Evolutionary conservation across 2,888 invertebrate species (phyloP), one percentile per base, ranked within the genome.

Genomic region (Griposia aprilina): DNA sequence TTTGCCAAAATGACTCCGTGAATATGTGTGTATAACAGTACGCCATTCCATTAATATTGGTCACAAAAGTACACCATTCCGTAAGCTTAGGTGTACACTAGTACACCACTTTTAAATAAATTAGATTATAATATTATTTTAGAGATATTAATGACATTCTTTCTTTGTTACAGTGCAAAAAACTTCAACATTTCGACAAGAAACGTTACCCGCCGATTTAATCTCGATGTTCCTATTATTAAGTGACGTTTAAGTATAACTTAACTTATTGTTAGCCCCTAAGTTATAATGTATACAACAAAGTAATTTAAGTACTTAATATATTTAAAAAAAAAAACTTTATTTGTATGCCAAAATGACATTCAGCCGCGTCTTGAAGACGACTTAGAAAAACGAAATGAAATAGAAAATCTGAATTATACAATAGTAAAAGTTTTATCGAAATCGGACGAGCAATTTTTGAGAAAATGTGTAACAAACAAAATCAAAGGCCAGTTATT

Each of bases 171-270:
- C 86, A 89, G 85, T 66, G 76, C 80, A 65, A 55, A 77, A 76
- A 55, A 15, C 20, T 50, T 48, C 66, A 59, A 65, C 73, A 30
- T 69, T 74, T 83, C 78, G 84, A 91, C 82, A 82, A 88, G 86
- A 84, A 85, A 87, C 86, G 89, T 91, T 91, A 91, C 94, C 95
- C 94, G 94, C 94, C 94, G 94, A 93, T 88, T 87, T 77, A 87
- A 84, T 85, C 67, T 91, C 81, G 89, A 93, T 93, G 94, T 94
- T 94, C 94, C 94, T 94, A 93, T 90, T 90, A 82, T 84, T 86
- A 87, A 88, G 78, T 84, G 85, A 87, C 80, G 78, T 86, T 84
- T 87, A 89, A 90, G 76, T 72, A 75, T 82, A 84, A 83, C 86
- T 90, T 92, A 92, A 91, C 87, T 92, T 92, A 93, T 91, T 91